Percentiles rank a stretch among this genome's conserved stretches.
Evolutionary conservation across 92 coral and sea anemone species (phyloP).

Genomic region (Galaxea fascicularis): DNA sequence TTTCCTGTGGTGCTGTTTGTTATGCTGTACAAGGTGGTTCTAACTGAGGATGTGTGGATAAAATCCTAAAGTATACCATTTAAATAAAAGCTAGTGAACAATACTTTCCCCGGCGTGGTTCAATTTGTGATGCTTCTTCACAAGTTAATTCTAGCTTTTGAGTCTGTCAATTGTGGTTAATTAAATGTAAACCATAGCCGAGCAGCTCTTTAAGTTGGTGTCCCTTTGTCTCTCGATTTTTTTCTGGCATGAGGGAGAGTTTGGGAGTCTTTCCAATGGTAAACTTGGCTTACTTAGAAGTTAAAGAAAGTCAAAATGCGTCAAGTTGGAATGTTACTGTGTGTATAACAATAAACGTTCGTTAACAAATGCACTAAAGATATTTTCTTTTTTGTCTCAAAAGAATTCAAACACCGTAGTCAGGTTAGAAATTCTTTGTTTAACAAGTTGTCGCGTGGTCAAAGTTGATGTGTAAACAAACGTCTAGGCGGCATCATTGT

Average conservation of each 20-base stretch:
- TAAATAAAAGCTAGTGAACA: not conserved
- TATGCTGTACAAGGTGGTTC: not conserved
- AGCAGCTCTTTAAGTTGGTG: not conserved
- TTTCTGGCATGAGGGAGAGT: not conserved
- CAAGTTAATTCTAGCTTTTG: too few relatives aligned
- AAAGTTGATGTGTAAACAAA: slow-evolving; percentile 13
- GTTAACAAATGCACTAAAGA: not conserved
- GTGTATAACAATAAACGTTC: not conserved
- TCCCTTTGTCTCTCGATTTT: not conserved
- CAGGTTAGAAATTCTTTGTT: not conserved
- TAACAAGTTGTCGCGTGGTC: slow-evolving; percentile 17
- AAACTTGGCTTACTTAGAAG: not conserved
- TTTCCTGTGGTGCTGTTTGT: not conserved
- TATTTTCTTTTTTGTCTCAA: not conserved
- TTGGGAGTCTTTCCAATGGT: not conserved
- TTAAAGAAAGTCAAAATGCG: not conserved
- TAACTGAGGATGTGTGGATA: not conserved
- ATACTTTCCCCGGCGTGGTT: not conserved
- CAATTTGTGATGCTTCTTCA: too few relatives aligned
- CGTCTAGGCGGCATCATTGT: not conserved
- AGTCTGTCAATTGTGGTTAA: too few relatives aligned
- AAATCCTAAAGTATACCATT: not conserved
- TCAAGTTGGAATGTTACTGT: not conserved
- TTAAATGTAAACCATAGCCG: too few relatives aligned
- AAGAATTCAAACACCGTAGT: slow-evolving; percentile 2